Conservation (phyloP, 1,140 invertebrate species). For the Lordiphosa clarofinis region DNA sequence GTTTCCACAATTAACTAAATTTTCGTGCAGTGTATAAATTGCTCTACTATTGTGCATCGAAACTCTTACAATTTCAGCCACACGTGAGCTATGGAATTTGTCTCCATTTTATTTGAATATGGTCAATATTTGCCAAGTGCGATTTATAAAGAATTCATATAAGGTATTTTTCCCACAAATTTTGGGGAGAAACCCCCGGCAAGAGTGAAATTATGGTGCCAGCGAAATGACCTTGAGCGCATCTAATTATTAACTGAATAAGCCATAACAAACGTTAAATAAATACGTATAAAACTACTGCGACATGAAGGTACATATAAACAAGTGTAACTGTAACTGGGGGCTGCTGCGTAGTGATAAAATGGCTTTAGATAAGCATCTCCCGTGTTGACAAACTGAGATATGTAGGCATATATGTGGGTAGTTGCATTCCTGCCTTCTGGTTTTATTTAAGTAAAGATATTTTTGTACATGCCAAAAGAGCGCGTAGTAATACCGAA, state of each 20-base stretch:
- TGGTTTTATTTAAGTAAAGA: neutral
- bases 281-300: neutral
- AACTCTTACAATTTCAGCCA: no score
- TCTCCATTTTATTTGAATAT: no score
- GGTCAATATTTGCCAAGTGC: no score
- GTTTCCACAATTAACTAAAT: no score
- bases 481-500: no score
- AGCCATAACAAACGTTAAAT: neutral
- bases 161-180: no score
- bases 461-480: conserved; percentile 1
- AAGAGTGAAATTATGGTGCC: no score
- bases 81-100: no score
- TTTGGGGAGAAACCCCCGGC: no score
- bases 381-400: neutral
- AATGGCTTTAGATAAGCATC: conserved; percentile 12
- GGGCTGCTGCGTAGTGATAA: conserved; percentile 9
- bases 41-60: no score
- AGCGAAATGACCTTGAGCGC: neutral
- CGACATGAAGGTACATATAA: neutral
- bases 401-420: neutral
- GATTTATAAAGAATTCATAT: no score
- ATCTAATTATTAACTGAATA: conserved; percentile 3
- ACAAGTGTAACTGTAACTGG: conserved; percentile 11
- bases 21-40: no score
- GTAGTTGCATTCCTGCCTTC: neutral